Conservation (phyloP, 2,888 invertebrate genomes). For the Perdita meconis region DNA sequence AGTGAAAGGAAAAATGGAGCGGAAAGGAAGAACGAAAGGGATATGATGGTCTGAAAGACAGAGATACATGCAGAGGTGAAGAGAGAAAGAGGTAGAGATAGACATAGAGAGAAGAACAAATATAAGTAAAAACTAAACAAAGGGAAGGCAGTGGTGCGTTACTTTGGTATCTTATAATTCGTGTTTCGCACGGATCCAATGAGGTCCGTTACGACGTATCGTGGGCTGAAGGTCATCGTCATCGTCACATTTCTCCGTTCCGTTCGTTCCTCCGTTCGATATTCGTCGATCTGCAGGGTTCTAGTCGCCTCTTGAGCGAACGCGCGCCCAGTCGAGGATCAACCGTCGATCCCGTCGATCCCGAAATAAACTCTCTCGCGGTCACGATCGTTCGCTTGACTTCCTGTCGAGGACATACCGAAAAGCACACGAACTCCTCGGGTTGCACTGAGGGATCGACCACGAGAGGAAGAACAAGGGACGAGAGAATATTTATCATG, state of each 20-base stretch:
- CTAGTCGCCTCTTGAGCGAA: slow-evolving; percentile 1
- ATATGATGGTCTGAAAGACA: not conserved
- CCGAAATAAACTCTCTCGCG: slow-evolving; percentile 43
- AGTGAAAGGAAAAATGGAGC: too few species aligned
- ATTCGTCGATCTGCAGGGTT: not conserved
- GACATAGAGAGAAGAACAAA: slow-evolving; percentile 27
- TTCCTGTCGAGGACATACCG: slow-evolving; percentile 22
- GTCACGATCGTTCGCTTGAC: slow-evolving; percentile 50
- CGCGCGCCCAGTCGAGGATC: slow-evolving; percentile 5
- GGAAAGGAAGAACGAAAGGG: not conserved
- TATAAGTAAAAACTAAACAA: slow-evolving; percentile 70
- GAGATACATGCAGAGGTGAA: not conserved
- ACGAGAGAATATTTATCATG: slow-evolving; percentile 32
- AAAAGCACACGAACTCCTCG: slow-evolving; percentile 12
- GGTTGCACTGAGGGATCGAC: slow-evolving; percentile 23
- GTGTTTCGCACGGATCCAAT: slow-evolving; percentile 67
- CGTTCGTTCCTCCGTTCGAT: not conserved
- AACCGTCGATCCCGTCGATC: slow-evolving; percentile 17
- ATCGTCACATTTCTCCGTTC: slow-evolving; percentile 7
- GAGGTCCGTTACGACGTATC: slow-evolving; percentile 53
- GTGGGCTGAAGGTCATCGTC: slow-evolving; percentile 53
- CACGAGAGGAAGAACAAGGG: slow-evolving; percentile 54
- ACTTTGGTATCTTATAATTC: slow-evolving; percentile 74
- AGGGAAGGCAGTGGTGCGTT: slow-evolving; percentile 81
- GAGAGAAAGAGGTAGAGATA: slow-evolving; percentile 10